Conservation (phyloP, 2,113 vertebrate species). For the Montifringilla adamsi region DNA sequence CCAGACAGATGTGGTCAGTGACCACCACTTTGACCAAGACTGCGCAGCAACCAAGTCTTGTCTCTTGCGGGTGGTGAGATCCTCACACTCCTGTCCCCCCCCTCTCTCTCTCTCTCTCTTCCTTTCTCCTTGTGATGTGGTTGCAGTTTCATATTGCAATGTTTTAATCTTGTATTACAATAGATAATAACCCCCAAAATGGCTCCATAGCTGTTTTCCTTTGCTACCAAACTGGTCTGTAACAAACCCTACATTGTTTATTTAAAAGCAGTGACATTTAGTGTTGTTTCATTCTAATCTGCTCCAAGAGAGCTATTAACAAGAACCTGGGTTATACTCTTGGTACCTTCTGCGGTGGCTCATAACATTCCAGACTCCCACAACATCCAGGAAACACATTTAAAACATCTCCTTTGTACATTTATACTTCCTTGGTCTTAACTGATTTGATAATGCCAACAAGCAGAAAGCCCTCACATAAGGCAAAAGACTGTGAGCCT, state of each 20-base stretch:
- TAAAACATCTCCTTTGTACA: neutral
- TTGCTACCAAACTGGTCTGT: neutral
- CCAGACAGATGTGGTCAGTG: neutral
- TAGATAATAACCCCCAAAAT: neutral
- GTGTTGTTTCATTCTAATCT: neutral
- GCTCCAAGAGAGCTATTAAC: neutral
- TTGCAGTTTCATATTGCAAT: neutral
- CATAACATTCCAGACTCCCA: neutral
- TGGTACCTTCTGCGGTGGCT: neutral
- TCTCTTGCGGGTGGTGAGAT: neutral
- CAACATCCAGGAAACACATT: neutral
- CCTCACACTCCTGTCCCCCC: neutral
- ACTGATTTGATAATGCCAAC: neutral
- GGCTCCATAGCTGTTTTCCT: neutral
- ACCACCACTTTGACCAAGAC: neutral
- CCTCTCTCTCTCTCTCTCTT: no score
- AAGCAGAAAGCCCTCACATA: neutral
- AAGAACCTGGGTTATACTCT: neutral
- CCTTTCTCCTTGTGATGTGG: neutral
- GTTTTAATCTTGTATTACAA: neutral
- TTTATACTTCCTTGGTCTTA: neutral
- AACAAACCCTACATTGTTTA: neutral
- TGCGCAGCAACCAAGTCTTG: neutral
- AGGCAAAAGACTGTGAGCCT: constrained; percentile 33
- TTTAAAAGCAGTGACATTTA: neutral